These are phyloP conservation scores for Tupiocoris notatus DNA, from an alignment of 2,888 invertebrate species.

Conservation along the genomic window DNA sequence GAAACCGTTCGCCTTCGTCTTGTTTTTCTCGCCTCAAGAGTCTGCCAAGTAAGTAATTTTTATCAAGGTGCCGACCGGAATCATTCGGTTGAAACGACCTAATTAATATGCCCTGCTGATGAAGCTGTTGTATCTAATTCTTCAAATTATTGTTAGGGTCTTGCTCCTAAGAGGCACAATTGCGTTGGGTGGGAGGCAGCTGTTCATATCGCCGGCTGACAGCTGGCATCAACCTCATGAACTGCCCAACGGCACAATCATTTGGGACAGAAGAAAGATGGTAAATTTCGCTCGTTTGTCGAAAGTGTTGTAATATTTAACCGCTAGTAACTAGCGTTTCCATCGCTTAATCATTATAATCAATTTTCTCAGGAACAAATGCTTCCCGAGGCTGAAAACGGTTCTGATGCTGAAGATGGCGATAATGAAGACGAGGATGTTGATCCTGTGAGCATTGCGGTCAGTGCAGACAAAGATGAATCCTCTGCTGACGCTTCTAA, in stretches of 20 bases:
- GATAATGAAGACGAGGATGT: not conserved
- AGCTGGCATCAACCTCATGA: constrained; percentile 62
- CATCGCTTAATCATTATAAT: not conserved
- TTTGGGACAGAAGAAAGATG: constrained; percentile 26
- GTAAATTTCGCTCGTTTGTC: too few species aligned
- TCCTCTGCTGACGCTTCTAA: not conserved
- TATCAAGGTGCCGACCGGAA: too few species aligned
- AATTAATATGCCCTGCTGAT: too few species aligned
- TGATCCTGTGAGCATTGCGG: too few species aligned
- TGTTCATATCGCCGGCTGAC: constrained; percentile 61
- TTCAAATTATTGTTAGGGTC: not conserved
- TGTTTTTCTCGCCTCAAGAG: constrained; percentile 42
- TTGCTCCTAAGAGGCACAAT: too few species aligned
- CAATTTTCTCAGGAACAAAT: not conserved
- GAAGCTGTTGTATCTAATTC: not conserved
- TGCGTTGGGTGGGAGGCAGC: constrained; percentile 37
- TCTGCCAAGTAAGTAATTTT: constrained; percentile 40
- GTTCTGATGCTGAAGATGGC: not conserved
- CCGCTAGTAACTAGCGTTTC: too few species aligned
- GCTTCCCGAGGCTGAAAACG: not conserved
- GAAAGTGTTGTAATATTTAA: too few species aligned
- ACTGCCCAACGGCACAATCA: constrained; percentile 37
- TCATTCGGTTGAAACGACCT: not conserved
- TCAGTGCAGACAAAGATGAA: not conserved
- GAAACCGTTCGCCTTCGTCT: constrained; percentile 42